Evolutionary conservation across 2,113 vertebrate species (phyloP), one percentile per base, ranked within the genome.

Genomic region (Scolopax mira): DNA sequence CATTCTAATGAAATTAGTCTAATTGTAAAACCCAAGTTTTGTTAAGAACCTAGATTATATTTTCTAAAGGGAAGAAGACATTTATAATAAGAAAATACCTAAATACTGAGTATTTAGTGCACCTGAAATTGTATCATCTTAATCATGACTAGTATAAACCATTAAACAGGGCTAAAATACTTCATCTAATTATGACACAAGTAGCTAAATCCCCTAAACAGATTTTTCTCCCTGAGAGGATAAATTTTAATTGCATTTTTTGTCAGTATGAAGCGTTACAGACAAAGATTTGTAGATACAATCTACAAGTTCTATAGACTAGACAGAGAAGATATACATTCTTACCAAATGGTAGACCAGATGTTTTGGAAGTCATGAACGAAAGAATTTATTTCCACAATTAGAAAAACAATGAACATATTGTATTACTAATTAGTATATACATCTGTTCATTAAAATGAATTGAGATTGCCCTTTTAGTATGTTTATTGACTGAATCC

Each of bases 241-340:
- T 66, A 66, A 71, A 81, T 87, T 88, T 89, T 89, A 96, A 87
- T 81, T 93, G 70, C 37, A 23, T 37, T 67, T 79, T 94, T 91
- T 74, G 41, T 70, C 52, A 75, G 48, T 55, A 78, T 0, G 3
- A 79, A 88, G 84, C 75, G 31, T 64, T 82, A 65, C 1, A 3
- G 61, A 83, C 80, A 87, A 64, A 0, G 1, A 67, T 30, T 81
- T 79, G 30, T 72, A 93, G 42, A 79, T 94, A 51, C 60, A 91
- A 97, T 82, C n/a, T n/a, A n/a, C n/a, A n/a, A 93, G 39, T 61
- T 66, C 51, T 79, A 14, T 1, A 84, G 27, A 54, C 10, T 51
- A 39, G 83, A 24, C 73, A 44, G 13, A 72, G 23, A 67, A 89
- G 49, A 84, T 9, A 64, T 0, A 51, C 39, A 48, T 71, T 87